A percentile compares a stretch with the other conserved stretches of the same genome.
Evolutionary conservation across 2,113 vertebrate species (phyloP).

Genomic region (Columbina picui): DNA sequence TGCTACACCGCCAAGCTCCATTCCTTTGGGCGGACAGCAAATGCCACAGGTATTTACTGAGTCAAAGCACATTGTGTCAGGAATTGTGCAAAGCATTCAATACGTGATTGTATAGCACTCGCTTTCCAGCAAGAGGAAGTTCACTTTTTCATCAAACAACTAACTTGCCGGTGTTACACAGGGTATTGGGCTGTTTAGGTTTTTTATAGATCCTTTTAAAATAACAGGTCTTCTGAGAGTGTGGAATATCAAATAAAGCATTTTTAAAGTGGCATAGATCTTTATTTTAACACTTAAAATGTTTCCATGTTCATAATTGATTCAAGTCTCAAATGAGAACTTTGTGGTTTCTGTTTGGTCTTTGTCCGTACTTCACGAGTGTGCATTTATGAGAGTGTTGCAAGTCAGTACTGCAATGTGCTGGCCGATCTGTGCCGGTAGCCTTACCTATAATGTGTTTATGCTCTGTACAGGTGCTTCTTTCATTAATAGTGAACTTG

Average conservation of each 20-base stretch:
- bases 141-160: not conserved
- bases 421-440: not conserved
- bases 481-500: not conserved
- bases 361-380: not conserved
- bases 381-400: not conserved
- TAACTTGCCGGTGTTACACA: not conserved
- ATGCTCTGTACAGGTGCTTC: not conserved
- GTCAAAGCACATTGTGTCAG: constrained; percentile 10
- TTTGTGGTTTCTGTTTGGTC: not conserved
- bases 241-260: not conserved
- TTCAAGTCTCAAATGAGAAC: not conserved
- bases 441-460: not conserved
- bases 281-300: not conserved
- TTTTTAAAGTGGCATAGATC: not conserved
- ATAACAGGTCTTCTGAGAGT: not conserved
- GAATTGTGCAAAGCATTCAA: not conserved
- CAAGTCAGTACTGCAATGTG: not conserved
- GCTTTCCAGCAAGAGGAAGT: not conserved
- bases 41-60: constrained; percentile 89
- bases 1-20: constrained; percentile 79
- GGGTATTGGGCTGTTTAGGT: not conserved
- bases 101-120: not conserved
- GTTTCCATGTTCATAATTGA: not conserved
- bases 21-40: constrained; percentile 83
- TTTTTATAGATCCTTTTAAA: not conserved